These are phyloP conservation scores for Bedellia somnulentella DNA, from an alignment of 2,888 invertebrate species.

Conservation along the genomic window DNA sequence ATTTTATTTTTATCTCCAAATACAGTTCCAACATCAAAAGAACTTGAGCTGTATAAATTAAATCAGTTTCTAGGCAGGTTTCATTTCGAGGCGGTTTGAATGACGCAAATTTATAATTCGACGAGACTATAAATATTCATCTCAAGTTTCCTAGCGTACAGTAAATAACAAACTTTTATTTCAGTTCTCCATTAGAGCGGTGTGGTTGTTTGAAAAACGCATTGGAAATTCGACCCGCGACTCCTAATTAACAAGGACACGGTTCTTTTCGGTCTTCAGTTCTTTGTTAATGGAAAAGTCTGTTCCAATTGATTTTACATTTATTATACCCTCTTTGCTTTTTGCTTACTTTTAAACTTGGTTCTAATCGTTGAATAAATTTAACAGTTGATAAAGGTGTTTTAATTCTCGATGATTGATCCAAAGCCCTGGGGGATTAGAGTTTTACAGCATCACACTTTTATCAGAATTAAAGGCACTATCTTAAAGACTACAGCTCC, in stretches of 20 bases:
- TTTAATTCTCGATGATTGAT: too few relatives aligned
- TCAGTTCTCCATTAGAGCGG: constrained; percentile 38
- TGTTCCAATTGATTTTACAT: constrained; percentile 47
- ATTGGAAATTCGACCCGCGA: constrained; percentile 54
- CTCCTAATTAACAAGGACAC: constrained; percentile 52
- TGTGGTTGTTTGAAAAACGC: constrained; percentile 30
- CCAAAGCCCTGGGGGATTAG: too few relatives aligned
- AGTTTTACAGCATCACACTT: too few relatives aligned
- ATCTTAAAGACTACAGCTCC: too few relatives aligned
- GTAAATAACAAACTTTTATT: constrained; percentile 59
- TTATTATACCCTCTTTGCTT: too few relatives aligned
- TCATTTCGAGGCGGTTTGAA: constrained; percentile 39
- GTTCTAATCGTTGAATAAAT: too few relatives aligned
- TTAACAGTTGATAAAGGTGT: too few relatives aligned
- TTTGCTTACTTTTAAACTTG: too few relatives aligned
- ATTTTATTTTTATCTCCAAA: too few relatives aligned
- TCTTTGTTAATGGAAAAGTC: constrained; percentile 47
- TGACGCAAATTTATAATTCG: constrained; percentile 20
- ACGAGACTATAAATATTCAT: constrained; percentile 49
- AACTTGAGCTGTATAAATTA: constrained; percentile 32
- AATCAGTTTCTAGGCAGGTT: constrained; percentile 16
- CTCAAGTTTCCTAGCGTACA: constrained; percentile 26
- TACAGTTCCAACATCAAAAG: constrained; percentile 29
- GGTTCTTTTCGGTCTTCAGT: constrained; percentile 28
- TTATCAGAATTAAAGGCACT: too few relatives aligned